Evolutionary conservation across 1,140 invertebrate genomes (phyloP).

Genomic region (Linepithema humile): DNA sequence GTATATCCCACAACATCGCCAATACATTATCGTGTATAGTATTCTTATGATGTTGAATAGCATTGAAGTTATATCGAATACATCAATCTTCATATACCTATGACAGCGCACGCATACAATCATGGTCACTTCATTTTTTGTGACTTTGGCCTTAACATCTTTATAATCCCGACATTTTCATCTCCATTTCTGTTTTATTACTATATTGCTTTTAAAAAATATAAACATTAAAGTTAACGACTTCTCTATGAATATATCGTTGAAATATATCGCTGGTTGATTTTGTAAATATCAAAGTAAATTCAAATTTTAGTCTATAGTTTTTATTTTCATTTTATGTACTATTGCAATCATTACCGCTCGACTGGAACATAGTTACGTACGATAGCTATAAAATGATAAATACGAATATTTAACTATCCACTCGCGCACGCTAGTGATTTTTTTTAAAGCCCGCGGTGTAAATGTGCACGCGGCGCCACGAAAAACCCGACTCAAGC

Average conservation of each 20-base stretch:
- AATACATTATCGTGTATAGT: constrained; percentile 17
- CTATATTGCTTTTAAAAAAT: not conserved
- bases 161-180: not conserved
- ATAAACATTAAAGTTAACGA: not conserved
- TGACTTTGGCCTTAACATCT: not conserved
- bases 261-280: not conserved
- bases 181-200: not conserved
- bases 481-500: constrained; percentile 61
- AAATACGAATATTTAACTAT: not conserved
- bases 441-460: constrained; percentile 34
- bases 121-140: not conserved
- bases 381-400: constrained; percentile 10
- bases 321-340: not conserved
- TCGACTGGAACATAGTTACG: not conserved
- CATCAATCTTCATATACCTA: not conserved
- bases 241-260: not conserved
- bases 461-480: constrained; percentile 42
- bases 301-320: not conserved
- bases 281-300: constrained; percentile 2
- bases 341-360: not conserved
- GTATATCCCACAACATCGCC: not conserved
- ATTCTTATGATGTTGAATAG: not conserved
- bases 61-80: not conserved
- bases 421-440: not conserved
- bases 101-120: not conserved